phyloP scores from a whole-genome alignment of 2,888 invertebrate genomes.

The Glyphotaelius pellucidus region DNA sequence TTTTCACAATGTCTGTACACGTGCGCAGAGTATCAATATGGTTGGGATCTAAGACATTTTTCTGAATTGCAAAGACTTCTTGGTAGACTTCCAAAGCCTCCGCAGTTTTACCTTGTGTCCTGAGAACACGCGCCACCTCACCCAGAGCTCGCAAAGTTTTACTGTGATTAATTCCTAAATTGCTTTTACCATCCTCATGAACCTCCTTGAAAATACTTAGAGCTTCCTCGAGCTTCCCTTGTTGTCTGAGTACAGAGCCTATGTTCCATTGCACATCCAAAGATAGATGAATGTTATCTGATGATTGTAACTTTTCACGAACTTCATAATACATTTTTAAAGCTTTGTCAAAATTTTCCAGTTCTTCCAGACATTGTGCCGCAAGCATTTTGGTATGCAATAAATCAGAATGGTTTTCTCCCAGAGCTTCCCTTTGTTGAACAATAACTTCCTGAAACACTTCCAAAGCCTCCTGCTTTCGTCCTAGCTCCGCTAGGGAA shows the following conservation, averaged over 20 bases:
- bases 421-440: not conserved
- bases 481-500: not conserved
- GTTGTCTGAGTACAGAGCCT: not conserved
- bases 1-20: not conserved
- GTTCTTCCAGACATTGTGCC: not conserved
- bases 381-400: not conserved
- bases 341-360: not conserved
- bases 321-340: not conserved
- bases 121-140: not conserved
- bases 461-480: not conserved
- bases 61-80: conserved; percentile 19
- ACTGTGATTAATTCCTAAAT: not conserved
- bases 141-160: not conserved
- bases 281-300: not conserved
- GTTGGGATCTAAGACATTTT: conserved; percentile 3
- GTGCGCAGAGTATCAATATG: not conserved
- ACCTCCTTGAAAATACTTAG: not conserved
- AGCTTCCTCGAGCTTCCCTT: not conserved
- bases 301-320: not conserved
- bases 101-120: not conserved
- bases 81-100: not conserved
- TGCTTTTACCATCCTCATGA: not conserved
- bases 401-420: not conserved
- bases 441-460: not conserved
- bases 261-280: not conserved